Evolutionary conservation across 2,888 invertebrate species (phyloP), one percentile per base, ranked within the genome.

Genomic region (Orthonychiurus folsomi): DNA sequence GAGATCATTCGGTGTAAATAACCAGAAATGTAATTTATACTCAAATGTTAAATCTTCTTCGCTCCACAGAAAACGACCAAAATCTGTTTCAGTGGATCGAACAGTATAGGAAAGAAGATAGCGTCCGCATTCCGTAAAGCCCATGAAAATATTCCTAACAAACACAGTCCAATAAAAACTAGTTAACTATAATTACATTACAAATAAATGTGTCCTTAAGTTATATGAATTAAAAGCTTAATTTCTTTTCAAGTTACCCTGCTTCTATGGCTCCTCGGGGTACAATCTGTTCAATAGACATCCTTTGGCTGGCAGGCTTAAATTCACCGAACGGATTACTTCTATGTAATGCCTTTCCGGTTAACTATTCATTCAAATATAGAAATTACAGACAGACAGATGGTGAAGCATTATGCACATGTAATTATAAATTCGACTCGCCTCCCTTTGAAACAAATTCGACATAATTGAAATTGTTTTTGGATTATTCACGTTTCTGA

Each of bases 81-180:
- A 71, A 80, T 81, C 64, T 71, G 81, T 79, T 37, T 80, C 80
- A 69, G 79, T 77, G 74, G 83, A 84, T 47, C 72, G 61, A 23
- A 67, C 65, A 1, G 89, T 91, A 78, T 93, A 94, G 68, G 93
- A 93, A 72, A 95, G 80, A 68, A 95, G 83, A 80, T 87, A 94
- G 78, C 91, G 89, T 18, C 94, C 93, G 77, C 93, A 93, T 73
- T 90, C 87, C n/a, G 92, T 91, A 75, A 94, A 87, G 5, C 95
- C 95, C 86, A 95, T 89, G 76, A 92, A 90, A 69, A 93, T 86
- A 77, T 94, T 93, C 70, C 92, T 91, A 37, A 1, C 24, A 62
- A 27, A n/a, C n/a, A n/a, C n/a, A n/a, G n/a, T n/a, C n/a, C n/a
- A n/a, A n/a, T n/a, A n/a, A n/a, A n/a, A n/a, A n/a, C n/a, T 21